A percentile compares a stretch with the other conserved stretches of the same genome.
Evolutionary conservation across 2,888 invertebrate genomes (phyloP).

Genomic region (Chrysotoxum bicinctum): DNA sequence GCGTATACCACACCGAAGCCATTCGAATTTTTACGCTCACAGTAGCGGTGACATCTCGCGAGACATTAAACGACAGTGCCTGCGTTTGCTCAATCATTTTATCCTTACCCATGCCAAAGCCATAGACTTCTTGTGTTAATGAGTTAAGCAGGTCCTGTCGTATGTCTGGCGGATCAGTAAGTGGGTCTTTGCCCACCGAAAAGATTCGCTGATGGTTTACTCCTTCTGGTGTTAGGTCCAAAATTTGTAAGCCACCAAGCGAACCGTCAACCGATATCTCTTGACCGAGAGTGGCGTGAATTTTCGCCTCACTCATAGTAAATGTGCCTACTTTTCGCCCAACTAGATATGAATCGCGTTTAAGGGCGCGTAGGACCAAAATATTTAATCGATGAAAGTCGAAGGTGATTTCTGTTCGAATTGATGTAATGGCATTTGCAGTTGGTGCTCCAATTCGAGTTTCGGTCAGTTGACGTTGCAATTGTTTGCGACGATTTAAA

Average conservation of each 20-base stretch:
- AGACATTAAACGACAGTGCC: slow-evolving; percentile 81
- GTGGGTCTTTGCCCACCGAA: slow-evolving; percentile 90
- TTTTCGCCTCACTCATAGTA: slow-evolving; percentile 94
- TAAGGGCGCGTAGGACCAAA: slow-evolving; percentile 90
- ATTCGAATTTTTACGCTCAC: slow-evolving; percentile 83
- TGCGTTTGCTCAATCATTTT: slow-evolving; percentile 78
- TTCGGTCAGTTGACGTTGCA: slow-evolving; percentile 53
- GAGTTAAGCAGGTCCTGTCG: slow-evolving; percentile 78
- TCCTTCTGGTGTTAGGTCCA: slow-evolving; percentile 93
- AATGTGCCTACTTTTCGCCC: slow-evolving; percentile 96
- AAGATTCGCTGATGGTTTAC: slow-evolving; percentile 92
- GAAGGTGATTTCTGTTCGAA: slow-evolving; percentile 92
- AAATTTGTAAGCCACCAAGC: slow-evolving; percentile 94
- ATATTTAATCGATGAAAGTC: slow-evolving; percentile 96
- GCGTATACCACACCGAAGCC: slow-evolving; percentile 96
- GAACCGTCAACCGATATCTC: slow-evolving; percentile 90
- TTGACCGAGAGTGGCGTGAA: slow-evolving; percentile 88
- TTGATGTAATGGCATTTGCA: slow-evolving; percentile 74
- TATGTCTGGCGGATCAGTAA: slow-evolving; percentile 82
- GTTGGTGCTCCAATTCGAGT: slow-evolving; percentile 22
- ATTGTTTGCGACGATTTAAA: slow-evolving; percentile 22
- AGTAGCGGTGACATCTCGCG: slow-evolving; percentile 77
- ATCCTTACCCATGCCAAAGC: slow-evolving; percentile 76
- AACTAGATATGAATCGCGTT: slow-evolving; percentile 86
- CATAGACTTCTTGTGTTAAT: slow-evolving; percentile 81